Evolutionary conservation across 2,888 invertebrate species (phyloP).

Genomic region (Chironomus riparius): DNA sequence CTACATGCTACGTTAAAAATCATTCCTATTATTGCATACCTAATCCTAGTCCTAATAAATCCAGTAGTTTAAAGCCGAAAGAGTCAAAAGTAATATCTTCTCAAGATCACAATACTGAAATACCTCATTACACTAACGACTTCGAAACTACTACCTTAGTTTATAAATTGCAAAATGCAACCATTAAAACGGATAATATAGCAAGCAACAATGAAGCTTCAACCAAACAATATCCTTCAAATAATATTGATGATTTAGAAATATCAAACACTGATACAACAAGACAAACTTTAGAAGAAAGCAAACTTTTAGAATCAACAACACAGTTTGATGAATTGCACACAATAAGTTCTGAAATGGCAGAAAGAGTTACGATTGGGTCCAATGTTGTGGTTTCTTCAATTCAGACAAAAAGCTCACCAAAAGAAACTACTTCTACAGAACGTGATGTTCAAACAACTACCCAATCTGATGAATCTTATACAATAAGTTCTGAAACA

Average conservation of each 20-base stretch:
- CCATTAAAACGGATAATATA: neutral
- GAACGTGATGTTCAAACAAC: too few relatives aligned
- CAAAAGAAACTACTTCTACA: neutral
- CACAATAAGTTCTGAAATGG: neutral
- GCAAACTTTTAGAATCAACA: neutral
- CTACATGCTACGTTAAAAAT: slow-evolving; percentile 39
- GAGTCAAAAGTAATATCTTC: slow-evolving; percentile 62
- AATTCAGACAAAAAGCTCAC: neutral
- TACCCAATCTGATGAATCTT: too few relatives aligned
- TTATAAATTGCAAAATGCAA: neutral
- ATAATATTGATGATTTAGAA: too few relatives aligned
- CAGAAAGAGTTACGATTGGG: neutral
- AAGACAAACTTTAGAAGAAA: neutral
- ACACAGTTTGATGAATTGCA: neutral
- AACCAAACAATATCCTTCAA: too few relatives aligned
- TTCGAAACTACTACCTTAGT: neutral
- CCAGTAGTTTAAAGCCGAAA: slow-evolving; percentile 63
- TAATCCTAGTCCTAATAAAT: slow-evolving; percentile 56
- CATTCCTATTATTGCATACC: slow-evolving; percentile 50
- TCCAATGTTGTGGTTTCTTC: neutral
- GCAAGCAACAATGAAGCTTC: neutral
- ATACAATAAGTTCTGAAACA: too few relatives aligned
- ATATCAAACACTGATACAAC: too few relatives aligned
- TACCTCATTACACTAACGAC: neutral
- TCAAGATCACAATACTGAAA: neutral